These are phyloP conservation scores for Drosophila parabipectinata DNA, from an alignment of 1,140 invertebrate genomes.

Conservation along the genomic window DNA sequence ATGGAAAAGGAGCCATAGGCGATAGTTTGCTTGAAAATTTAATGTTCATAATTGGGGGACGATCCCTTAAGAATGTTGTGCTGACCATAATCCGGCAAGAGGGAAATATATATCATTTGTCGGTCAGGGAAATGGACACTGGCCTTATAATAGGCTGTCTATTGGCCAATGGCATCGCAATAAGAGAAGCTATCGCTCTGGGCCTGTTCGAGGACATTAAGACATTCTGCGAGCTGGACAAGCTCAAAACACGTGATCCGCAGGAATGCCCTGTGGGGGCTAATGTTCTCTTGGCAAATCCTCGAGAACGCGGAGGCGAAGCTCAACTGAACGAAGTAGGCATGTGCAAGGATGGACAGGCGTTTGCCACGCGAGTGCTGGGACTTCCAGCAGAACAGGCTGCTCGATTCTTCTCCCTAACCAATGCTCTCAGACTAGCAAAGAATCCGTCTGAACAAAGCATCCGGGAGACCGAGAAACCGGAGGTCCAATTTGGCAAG, in stretches of 20 bases:
- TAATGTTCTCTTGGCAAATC: conserved; percentile 28
- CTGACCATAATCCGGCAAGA: conserved; percentile 43
- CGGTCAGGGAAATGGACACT: conserved; percentile 36
- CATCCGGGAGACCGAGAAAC: background rate
- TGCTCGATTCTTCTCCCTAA: conserved; percentile 11
- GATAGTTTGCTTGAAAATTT: conserved; percentile 25
- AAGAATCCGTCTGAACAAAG: conserved; percentile 6
- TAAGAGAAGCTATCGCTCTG: conserved; percentile 43
- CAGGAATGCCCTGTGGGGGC: conserved; percentile 22
- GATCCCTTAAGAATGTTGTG: conserved; percentile 18
- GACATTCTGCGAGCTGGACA: conserved; percentile 61
- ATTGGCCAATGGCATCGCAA: conserved; percentile 46
- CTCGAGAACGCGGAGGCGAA: conserved; percentile 1
- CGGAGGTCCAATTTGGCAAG: background rate
- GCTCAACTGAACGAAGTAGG: background rate
- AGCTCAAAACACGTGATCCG: conserved; percentile 22
- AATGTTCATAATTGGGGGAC: conserved; percentile 10
- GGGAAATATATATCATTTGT: conserved; percentile 65
- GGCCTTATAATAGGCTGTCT: conserved; percentile 50
- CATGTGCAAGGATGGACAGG: background rate
- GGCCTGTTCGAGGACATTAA: conserved; percentile 56
- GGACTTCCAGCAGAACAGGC: conserved; percentile 17
- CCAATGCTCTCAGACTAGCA: conserved; percentile 21
- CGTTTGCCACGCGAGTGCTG: conserved; percentile 46
- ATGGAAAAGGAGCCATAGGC: conserved; percentile 9